phyloP scores from a whole-genome alignment of 1,140 invertebrate genomes.

The Tetramorium simillimum region DNA sequence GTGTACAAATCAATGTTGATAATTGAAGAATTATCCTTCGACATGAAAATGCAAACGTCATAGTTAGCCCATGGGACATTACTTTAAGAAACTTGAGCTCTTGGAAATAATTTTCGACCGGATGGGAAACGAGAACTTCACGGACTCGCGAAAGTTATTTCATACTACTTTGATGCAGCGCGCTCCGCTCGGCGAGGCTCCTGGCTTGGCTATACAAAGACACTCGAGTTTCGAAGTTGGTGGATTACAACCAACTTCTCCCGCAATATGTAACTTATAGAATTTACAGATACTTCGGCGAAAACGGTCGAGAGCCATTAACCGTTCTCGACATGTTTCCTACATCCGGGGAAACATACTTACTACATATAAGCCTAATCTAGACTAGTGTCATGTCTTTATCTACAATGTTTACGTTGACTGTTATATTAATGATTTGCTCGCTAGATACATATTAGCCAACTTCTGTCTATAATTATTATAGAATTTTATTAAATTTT shows the following conservation, averaged over 20 bases:
- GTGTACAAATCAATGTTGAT: background rate
- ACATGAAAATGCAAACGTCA: conserved; percentile 32
- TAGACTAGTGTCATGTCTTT: conserved; percentile 33
- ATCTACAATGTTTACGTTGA: background rate
- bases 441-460: background rate
- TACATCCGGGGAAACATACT: background rate
- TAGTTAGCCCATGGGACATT: conserved; percentile 17
- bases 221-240: conserved; percentile 63
- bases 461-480: background rate
- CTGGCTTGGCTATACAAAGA: conserved; percentile 46
- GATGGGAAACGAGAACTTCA: conserved; percentile 38
- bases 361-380: conserved; percentile 45
- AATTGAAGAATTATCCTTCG: conserved; percentile 17
- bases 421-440: background rate
- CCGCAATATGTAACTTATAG: conserved; percentile 52
- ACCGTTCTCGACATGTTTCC: conserved; percentile 27
- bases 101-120: conserved; percentile 56
- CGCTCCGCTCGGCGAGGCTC: background rate
- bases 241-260: conserved; percentile 40
- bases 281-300: conserved; percentile 29
- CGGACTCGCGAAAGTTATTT: conserved; percentile 58
- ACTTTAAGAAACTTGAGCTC: conserved; percentile 44
- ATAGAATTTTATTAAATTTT: background rate
- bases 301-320: conserved; percentile 32
- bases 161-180: conserved; percentile 60